phyloP scores from a whole-genome alignment of 2,113 vertebrate genomes.

The Galemys pyrenaicus region DNA sequence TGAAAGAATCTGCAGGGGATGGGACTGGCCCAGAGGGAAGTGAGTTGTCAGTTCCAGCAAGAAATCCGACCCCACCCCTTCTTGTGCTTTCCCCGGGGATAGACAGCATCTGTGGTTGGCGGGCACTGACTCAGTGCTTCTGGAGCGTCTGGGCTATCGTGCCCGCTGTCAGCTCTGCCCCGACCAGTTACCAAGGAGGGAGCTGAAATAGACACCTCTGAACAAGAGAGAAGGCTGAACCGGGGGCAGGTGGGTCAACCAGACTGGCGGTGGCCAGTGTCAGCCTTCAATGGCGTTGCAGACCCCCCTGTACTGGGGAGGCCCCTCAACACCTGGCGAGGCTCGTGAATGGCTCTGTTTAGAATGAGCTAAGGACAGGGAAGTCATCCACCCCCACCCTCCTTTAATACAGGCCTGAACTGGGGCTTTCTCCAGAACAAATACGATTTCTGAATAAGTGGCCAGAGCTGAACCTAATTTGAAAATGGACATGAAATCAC shows the following conservation, averaged over 20 bases:
- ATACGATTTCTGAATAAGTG: neutral
- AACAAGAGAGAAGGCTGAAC: neutral
- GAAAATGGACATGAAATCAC: neutral
- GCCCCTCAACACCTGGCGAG: neutral
- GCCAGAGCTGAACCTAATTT: neutral
- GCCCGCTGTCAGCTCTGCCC: neutral
- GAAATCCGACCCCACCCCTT: slow-evolving; percentile 24
- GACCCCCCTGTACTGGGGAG: neutral
- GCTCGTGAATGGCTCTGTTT: neutral
- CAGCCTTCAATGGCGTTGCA: neutral
- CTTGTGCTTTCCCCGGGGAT: neutral
- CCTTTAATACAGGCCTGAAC: neutral
- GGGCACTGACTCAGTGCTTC: slow-evolving; percentile 42
- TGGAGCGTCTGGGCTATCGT: neutral
- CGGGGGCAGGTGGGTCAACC: neutral
- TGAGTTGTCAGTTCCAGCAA: slow-evolving; percentile 39
- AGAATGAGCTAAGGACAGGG: neutral
- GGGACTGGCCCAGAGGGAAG: slow-evolving; percentile 38
- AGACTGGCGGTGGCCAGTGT: neutral
- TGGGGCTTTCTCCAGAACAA: neutral
- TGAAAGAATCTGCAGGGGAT: neutral
- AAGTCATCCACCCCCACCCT: neutral
- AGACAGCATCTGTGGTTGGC: neutral
- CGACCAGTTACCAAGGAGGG: neutral
- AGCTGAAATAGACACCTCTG: neutral